Percentiles rank a stretch among this genome's conserved stretches.
phyloP scores from a whole-genome alignment of 2,113 vertebrate genomes.

The Fulmarus glacialis region DNA sequence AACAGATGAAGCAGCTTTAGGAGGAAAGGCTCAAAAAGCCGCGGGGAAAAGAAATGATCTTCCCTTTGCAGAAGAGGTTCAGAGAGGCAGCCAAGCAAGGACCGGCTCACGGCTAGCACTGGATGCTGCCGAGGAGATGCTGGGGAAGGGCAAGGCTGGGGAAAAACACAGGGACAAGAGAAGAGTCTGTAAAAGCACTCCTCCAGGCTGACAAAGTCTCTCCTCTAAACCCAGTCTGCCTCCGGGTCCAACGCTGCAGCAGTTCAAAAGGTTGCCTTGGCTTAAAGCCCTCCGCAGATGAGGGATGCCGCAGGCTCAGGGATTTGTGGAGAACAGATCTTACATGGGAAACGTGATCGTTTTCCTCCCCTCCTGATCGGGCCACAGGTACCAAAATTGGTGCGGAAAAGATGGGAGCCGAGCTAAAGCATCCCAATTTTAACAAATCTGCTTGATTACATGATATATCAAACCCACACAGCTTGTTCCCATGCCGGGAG shows the following conservation, averaged over 20 bases:
- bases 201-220: not conserved
- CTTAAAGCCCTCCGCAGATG: not conserved
- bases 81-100: not conserved
- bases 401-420: not conserved
- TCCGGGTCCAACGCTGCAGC: not conserved
- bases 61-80: not conserved
- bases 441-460: not conserved
- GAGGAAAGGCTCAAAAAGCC: not conserved
- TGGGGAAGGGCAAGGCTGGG: not conserved
- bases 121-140: not conserved
- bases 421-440: not conserved
- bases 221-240: not conserved
- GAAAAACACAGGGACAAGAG: not conserved
- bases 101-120: fast-evolving
- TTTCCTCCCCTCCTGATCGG: not conserved
- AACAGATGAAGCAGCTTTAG: not conserved
- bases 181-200: not conserved
- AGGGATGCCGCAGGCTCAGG: not conserved
- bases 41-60: not conserved
- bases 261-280: not conserved
- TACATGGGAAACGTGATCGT: fast-evolving
- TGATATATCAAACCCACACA: not conserved
- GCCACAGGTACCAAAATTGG: not conserved
- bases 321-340: not conserved
- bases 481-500: not conserved